These are phyloP conservation scores for Eupleurogrammus muticus DNA, from an alignment of 2,797 vertebrate genomes.

Conservation along the genomic window DNA sequence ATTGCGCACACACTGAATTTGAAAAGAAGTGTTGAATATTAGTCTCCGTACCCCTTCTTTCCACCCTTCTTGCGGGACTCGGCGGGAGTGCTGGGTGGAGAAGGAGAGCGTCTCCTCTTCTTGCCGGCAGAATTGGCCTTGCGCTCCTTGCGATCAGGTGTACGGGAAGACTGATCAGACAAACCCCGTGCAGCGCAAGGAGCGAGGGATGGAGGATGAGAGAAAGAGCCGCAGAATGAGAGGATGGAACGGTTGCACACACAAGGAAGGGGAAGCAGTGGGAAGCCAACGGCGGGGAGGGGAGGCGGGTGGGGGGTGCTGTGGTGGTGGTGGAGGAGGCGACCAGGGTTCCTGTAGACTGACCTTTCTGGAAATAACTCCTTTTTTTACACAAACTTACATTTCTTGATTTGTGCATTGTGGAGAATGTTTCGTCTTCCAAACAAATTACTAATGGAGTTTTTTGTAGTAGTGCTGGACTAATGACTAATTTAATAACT, in stretches of 20 bases:
- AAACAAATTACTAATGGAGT: not conserved
- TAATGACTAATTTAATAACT: too few relatives aligned
- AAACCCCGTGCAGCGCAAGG: constrained; percentile 81
- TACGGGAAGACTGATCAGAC: constrained; percentile 94
- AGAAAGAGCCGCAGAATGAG: constrained; percentile 88
- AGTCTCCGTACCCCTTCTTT: constrained; percentile 91
- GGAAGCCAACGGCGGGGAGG: constrained; percentile 48
- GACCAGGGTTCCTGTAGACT: constrained; percentile 67
- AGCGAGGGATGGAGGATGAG: constrained; percentile 88
- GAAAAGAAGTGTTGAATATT: not conserved
- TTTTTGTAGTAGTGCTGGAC: too few relatives aligned
- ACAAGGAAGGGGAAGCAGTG: constrained; percentile 71
- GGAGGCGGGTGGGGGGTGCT: constrained; percentile 29
- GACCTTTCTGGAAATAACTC: not conserved
- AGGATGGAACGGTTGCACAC: constrained; percentile 86
- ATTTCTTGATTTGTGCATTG: not conserved
- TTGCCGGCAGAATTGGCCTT: constrained; percentile 91
- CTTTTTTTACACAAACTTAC: not conserved
- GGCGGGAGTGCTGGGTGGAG: constrained; percentile 90
- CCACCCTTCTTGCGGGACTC: constrained; percentile 96
- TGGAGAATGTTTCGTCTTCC: not conserved
- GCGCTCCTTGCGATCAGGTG: constrained; percentile 96
- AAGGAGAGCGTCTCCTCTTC: constrained; percentile 96
- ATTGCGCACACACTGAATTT: not conserved
- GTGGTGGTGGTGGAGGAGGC: constrained; percentile 68